These are phyloP conservation scores for Pantherophis alleghaniensis DNA, from an alignment of 2,797 vertebrate species.

Conservation along the genomic window DNA sequence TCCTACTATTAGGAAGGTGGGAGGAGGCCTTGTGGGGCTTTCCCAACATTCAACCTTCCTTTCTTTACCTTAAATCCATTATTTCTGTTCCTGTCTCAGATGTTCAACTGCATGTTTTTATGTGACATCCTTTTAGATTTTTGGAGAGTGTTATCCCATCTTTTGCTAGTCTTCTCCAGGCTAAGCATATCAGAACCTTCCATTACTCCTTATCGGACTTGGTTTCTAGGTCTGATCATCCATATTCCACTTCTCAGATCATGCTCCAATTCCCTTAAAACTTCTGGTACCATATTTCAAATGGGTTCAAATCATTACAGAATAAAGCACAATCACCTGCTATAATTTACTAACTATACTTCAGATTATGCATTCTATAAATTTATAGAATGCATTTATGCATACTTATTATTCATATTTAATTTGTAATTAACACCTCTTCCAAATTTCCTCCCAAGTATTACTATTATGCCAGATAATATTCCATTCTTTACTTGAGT, in stretches of 20 bases:
- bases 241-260: not conserved
- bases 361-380: not conserved
- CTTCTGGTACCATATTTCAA: not conserved
- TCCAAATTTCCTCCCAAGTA: not conserved
- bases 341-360: not conserved
- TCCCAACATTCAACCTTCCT: not conserved
- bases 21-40: not conserved
- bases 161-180: not conserved
- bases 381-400: too few species aligned
- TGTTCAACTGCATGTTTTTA: not conserved
- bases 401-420: not conserved
- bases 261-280: not conserved
- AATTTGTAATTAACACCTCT: not conserved
- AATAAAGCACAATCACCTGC: not conserved
- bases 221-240: not conserved
- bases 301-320: not conserved
- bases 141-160: not conserved
- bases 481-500: not conserved
- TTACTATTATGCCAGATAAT: not conserved
- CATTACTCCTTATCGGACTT: not conserved
- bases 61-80: not conserved
- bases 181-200: not conserved
- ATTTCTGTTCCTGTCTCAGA: not conserved
- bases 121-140: not conserved
- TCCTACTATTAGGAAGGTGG: not conserved